Base-by-base conservation (phyloP, 2,888 invertebrate species). In the Agrilus cyanescens region DNA sequence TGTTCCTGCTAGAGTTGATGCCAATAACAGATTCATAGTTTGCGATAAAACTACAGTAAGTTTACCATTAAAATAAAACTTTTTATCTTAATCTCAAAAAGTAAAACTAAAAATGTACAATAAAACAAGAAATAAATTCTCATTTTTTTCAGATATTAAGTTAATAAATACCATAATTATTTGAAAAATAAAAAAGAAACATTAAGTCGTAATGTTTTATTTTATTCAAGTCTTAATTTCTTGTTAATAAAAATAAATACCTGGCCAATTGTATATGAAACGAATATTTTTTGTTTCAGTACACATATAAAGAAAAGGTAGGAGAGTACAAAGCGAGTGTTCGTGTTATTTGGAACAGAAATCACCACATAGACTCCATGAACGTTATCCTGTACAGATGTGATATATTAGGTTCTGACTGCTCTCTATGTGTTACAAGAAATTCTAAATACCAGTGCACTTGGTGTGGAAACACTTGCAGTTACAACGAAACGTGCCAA, bases 311-410 rank as follows among this genome's bases (percentile, higher is more conserved):
- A 68, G 84, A 83, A 46, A 76, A 80, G 58, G 81, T 82, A 8
- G 88, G 89, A 37, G 88, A 91, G 65, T 87, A 89, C 58, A 82
- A 86, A 66, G 90, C 89, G 0, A 84, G 82, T 60, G 87, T 91
- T 12, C 85, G 85, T 55, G 85, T 94, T 32, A 85, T 89, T n/a
- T 93, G 91, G 90, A 93, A 93, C 65, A 77, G 85, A 44, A 86
- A 87, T 64, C 91, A 91, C 64, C 88, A 91, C 59, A 85, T 94
- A 46, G 93, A 94, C 61, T 86, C 87, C 6, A 87, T 88, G 40
- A 84, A 80, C 59, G 87, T 96, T 38, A 85, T 87, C 37, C 69
- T 97, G 41, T 98, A 95, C 67, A 96, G 96, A 67, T 98, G 97
- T 72, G 87, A 89, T 66, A 85, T 91, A 47, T 72, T 97, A 50